Evolutionary conservation across 2,113 vertebrate genomes (phyloP), one percentile per base, ranked within the genome.

Genomic region (Nerophis lumbriciformis): DNA sequence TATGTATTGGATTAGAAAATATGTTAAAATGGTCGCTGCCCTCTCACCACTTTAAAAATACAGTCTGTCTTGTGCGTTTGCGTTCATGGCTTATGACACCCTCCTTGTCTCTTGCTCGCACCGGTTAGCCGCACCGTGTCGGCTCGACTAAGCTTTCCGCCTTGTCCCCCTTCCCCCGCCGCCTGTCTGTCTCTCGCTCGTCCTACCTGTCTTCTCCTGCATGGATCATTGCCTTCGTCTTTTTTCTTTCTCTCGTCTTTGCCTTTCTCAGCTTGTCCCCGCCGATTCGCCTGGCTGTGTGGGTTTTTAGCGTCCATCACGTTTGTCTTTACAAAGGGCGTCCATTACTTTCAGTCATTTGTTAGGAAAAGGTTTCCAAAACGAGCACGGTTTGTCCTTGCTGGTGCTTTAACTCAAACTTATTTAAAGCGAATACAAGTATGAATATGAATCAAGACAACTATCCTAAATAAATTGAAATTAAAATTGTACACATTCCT

Each of bases 11-110:
- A 19, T 42, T 9, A 6, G 6, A 44, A 57, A 19, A 57, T 44
- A n/a, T 57, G 38, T 21, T 6, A 39, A 56, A 44, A 57, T 57
- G 15, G 21, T 10, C 68, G 52, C 63, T 63, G 79, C 76, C 78
- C 69, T 78, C 72, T 61, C 66, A 61, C 54, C 58, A 81, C 80
- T 86, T 88, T 85, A 88, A 88, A 90, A 81, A 88, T 87, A 84
- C 81, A 88, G 85, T 75, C 62, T 76, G 11, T 88, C 86, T 80
- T 35, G 55, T 39, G 59, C 4, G 65, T 53, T 71, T 68, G 70
- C 57, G 53, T 69, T 87, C 71, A 90, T 88, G 19, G 57, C 79
- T 69, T 84, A 76, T 88, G 88, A 88, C 87, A 83, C 77, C 19
- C 63, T 75, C 66, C 72, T 42, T 78, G 79, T 77, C 83, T 42